Conservation (phyloP, 2,888 invertebrate genomes). For the Camptogramma bilineatum region DNA sequence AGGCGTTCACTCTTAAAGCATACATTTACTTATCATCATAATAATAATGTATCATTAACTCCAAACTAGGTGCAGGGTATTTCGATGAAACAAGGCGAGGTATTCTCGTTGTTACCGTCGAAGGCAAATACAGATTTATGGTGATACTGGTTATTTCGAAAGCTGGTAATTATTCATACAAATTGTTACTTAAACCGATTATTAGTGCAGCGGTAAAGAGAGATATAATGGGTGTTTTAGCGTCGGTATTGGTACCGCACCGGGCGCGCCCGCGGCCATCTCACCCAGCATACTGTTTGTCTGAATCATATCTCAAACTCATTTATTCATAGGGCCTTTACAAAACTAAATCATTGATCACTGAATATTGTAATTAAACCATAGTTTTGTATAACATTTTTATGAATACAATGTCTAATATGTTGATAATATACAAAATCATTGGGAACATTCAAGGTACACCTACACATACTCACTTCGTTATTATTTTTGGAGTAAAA, state of each 20-base stretch:
- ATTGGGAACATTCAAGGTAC: no score
- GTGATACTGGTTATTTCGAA: conserved; percentile 57
- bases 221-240: conserved; percentile 59
- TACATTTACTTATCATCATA: conserved; percentile 38
- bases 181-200: conserved; percentile 68
- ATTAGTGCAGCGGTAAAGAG: conserved; percentile 69
- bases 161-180: conserved; percentile 69
- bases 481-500: no score
- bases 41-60: conserved; percentile 41
- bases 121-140: conserved; percentile 59
- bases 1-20: conserved; percentile 25
- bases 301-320: conserved; percentile 36
- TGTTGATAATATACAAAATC: not conserved
- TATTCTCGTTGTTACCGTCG: conserved; percentile 45
- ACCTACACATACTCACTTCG: no score
- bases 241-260: conserved; percentile 57
- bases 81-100: conserved; percentile 32
- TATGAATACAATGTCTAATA: not conserved
- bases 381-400: not conserved
- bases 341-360: conserved; percentile 15
- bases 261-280: conserved; percentile 41
- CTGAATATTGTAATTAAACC: not conserved
- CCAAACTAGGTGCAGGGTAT: conserved; percentile 37
- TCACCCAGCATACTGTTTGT: conserved; percentile 43
- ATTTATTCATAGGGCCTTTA: conserved; percentile 29